Evolutionary conservation across 1,140 invertebrate genomes (phyloP), one percentile per base, ranked within the genome.

Genomic region (Brachionus manjavacas): DNA sequence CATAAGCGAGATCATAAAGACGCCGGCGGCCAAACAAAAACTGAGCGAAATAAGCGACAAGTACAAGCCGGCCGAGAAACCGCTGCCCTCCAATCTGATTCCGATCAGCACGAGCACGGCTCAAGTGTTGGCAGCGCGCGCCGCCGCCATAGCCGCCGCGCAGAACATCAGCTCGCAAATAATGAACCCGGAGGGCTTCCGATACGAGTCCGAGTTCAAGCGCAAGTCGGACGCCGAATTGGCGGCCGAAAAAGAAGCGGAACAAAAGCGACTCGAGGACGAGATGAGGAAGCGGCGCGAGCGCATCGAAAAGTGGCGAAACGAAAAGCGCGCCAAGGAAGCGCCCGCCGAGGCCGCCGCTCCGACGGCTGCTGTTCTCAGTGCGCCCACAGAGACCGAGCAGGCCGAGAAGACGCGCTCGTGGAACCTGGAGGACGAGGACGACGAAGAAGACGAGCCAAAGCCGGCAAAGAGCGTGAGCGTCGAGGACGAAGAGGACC

Each of bases 201-300:
- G 52, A 28, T 43, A 25, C 52, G 79, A 81, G 43, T 25, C 35
- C 4, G 49, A 81, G 20, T 25, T 23, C 12, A 43, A 60, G 49
- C 23, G 31, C 9, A 76, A 76, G 41, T 23, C 41, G 4, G 72
- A 76, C 0, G 41, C 41, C 16, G 72, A 76, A 49, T n/a, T 76
- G 1, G n/a, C 31, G 3, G 72, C 72, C 25, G 72, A 76, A 64
- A 81, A 83, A 39, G 81, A 83, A 39, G 81, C 81, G n/a, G 81
- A 83, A 49, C 81, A 83, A 28, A 83, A 68, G 52, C 31, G 81
- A 31, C 20, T 83, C 7, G 97, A 99, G 88, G 90, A 94, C 16
- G 96, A 98, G 91, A 99, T 98, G 96, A 95, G 96, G 87, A 98
- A 97, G 89, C 91, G 96, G 41, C 90, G 96, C 28, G 96, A 99